Conservation (phyloP, 2,888 invertebrate species). For the Cremastinae sp. region DNA sequence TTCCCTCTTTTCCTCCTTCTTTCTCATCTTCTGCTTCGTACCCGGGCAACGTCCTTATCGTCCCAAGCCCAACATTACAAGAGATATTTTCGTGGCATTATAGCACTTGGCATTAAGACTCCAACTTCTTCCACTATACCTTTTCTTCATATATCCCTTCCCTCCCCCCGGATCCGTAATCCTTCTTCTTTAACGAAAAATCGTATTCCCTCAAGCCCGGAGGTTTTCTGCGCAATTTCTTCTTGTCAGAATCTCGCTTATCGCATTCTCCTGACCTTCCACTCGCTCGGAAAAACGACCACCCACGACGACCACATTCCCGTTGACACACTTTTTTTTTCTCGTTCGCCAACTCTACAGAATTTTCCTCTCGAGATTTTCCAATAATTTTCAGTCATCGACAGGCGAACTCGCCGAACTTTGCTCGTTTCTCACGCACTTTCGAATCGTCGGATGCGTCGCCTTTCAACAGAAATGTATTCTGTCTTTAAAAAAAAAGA, state of each 20-base stretch:
- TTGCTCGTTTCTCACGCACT: not conserved
- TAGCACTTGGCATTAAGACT: conserved; percentile 59
- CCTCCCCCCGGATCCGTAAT: not conserved
- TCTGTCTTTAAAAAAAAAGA: too few species aligned
- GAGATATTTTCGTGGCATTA: conserved; percentile 59
- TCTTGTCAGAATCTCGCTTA: conserved; percentile 15
- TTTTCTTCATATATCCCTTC: conserved; percentile 8
- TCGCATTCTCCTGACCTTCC: conserved; percentile 1
- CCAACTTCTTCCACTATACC: not conserved
- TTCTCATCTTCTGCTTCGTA: too few species aligned
- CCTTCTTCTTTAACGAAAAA: conserved; percentile 2
- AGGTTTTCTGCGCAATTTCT: conserved; percentile 17
- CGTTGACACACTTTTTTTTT: too few species aligned
- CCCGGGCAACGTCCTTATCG: conserved; percentile 34
- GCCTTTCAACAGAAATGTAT: too few species aligned
- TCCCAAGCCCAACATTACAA: conserved; percentile 30
- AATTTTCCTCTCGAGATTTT: too few species aligned
- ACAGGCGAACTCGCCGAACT: too few species aligned
- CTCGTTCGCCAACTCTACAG: too few species aligned
- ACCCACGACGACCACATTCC: not conserved
- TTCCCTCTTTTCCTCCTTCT: too few species aligned
- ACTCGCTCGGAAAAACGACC: not conserved
- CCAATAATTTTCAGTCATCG: too few species aligned
- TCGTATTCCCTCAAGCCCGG: conserved; percentile 25
- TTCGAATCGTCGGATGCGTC: too few species aligned